Base-by-base conservation (phyloP, 2,888 invertebrate species). In the Mactromeris polynyma region DNA sequence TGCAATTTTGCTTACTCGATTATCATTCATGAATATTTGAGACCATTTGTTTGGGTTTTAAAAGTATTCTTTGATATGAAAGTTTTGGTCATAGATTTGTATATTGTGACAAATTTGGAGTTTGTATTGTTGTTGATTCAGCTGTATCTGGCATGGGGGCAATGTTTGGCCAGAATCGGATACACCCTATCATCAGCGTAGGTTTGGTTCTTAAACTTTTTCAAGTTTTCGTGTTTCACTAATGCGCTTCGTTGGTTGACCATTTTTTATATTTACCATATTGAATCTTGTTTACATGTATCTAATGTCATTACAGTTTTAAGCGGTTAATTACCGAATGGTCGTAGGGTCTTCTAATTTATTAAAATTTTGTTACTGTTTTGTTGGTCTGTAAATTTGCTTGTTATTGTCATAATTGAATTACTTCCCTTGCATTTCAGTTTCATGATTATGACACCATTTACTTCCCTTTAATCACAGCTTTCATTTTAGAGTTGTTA, bases 151-250 rank as follows among this genome's bases (percentile, higher is more conserved):
- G 81, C 54, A 91, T 91, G 91, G 91, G 91, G 69, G 87, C 89
- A 11, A 80, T 88, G 81, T 89, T 91, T 83, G 89, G 85, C n/a
- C 88, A 89, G 54, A 91, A 88, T 80, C 86, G 89, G 84, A 88
- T 91, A 78, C 88, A 91, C 82, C 91, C 91, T n/a, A 83, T 89
- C 51, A 42, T 36, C 33, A 81, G 46, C 64, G 73, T 86, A 86
- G 51, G 73, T 46, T 64, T 82, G 38, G 9, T 33, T 38, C 19
- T 64, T 51, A 64, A 64, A 26, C 26, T 64, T 51, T 46, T 64
- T 64, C 58, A 64, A n/a, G 26, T 26, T 64, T 64, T 46, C 46
- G 58, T 64, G n/a, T 26, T 26, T n/a, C 58, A 64, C n/a, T 1
- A 26, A 26, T 26, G 26, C 26, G 6, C 11, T 64, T 26, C 26